Base-by-base conservation (phyloP, 2,888 invertebrate genomes). In the Rhodophaea formosa region DNA sequence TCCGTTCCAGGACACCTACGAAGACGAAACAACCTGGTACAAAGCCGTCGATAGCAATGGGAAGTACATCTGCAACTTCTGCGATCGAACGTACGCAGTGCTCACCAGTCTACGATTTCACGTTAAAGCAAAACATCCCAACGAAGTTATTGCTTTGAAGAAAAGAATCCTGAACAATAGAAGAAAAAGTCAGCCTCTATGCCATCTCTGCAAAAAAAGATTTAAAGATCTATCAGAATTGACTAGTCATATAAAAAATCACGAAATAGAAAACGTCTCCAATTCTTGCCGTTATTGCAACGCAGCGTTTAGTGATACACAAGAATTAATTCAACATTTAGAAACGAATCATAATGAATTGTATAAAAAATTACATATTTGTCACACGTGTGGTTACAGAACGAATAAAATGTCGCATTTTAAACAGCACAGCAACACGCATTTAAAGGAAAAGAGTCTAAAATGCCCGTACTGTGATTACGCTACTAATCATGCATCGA, bases 391-490 rank as follows among this genome's bases (percentile, higher is more conserved):
- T 64, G 77, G 75, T 0, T 79, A 79, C 53, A 64, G 66, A 15
- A 75, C 78, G 10, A 46, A 56, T 12, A 75, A 72, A 58, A 61
- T 64, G 39, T 75, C 76, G 0, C 76, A 77, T 63, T 75, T 63
- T 7, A 67, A 66, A 2, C 71, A 75, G 14, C 78, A 79, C 42
- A 61, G 23, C 43, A 68, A 69, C n/a, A 71, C 64, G 8, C 79
- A 79, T 62, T 43, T 49, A 0, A 15, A 42, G 7, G 29, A 58
- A 5, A 75, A 72, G 59, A 52, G 29, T 5, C 52, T 63, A 7
- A 70, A 67, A 57, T 79, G 79, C 54, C 14, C 62, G 1, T 59
- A 54, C 30, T 79, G 79, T 58, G 67, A 74, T 57, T 79, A 77
- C 57, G 45, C 62, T 16, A 77, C 78, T 3, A 70, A 69, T 59